Base-by-base conservation (phyloP, 2,113 vertebrate genomes). In the Bos indicus region DNA sequence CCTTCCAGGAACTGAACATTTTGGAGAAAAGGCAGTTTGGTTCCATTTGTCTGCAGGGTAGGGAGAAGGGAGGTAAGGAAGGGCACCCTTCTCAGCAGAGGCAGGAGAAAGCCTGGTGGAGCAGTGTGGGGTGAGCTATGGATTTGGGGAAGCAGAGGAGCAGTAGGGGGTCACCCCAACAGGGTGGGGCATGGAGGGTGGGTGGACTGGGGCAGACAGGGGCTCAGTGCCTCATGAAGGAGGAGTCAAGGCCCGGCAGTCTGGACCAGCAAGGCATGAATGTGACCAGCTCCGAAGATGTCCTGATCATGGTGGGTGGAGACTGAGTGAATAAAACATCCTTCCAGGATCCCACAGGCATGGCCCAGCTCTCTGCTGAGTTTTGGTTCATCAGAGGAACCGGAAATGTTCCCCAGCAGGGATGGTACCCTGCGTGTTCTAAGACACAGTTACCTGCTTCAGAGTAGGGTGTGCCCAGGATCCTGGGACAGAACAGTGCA, bases 341-440 rank as follows among this genome's bases (percentile, higher is more conserved):
- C 25, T 82, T 51, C 28, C 4, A 14, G 77, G 51, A 81, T 36
- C 9, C 21, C 21, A 57, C 10, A 25, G 56, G 48, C 33, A 28
- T 0, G 16, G 12, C 33, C 57, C 0, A 2, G 17, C n/a, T 56
- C 48, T 36, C 23, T 21, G 7, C 11, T 0, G 0, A 14, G n/a
- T 6, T 28, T 33, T 13, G 0, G 26, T 30, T 60, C 74, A 36
- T 81, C 56, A 80, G 6, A 52, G 43, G 10, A 91, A 23, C 7
- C 1, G 5, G 48, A 40, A 51, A 62, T 21, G 4, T 52, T 9
- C 33, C 33, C 77, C 0, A 0, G 12, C 40, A 64, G n/a, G 77
- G 33, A 62, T 0, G 16, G 28, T 5, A 62, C 23, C 43, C 74
- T 21, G 16, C 2, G 2, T 36, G 4, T 54, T 67, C 30, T 43